Base-by-base conservation (phyloP, 2,113 vertebrate species). In the Platichthys stellatus region DNA sequence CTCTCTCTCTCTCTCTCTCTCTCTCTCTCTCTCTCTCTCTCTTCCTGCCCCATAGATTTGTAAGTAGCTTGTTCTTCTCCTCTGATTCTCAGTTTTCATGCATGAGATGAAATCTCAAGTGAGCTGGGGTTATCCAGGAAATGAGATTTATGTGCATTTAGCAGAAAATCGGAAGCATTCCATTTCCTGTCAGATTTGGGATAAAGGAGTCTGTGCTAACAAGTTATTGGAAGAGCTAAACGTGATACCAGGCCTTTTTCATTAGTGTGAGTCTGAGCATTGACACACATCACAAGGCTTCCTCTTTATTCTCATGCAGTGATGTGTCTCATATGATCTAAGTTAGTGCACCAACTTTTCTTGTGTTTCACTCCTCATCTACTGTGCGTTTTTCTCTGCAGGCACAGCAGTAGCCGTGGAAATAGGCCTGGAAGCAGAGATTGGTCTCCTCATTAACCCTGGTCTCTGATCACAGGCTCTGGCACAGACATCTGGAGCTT, bases 361-460 rank as follows among this genome's bases (percentile, higher is more conserved):
- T 20, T 72, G 23, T 74, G 75, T 69, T 28, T 62, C 43, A 47
- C 13, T 35, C 31, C 24, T 28, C 20, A 13, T 66, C 47, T 47
- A 62, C 28, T 60, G 35, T 77, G 1, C 66, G 74, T 84, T 66
- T 80, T 85, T 54, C 62, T 49, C 63, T 62, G 20, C 31, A 91
- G 90, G 83, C 67, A 66, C 83, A 89, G 69, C 83, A 62, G 80
- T 84, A 78, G 74, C 84, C 40, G 24, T 84, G 86, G 91, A 83
- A 86, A 82, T 86, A 90, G 88, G 53, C 70, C 88, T 70, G 75
- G 71, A 71, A 64, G 59, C 62, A 68, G 80, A 71, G 69, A 82
- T 57, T 60, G 65, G 64, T 82, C 78, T 35, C 64, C 68, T 78
- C 72, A 69, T 67, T 81, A 63, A 84, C 77, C 74, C 69, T 62